Conservation (phyloP, 2,888 invertebrate genomes). For the Sylvicola cinctus region DNA sequence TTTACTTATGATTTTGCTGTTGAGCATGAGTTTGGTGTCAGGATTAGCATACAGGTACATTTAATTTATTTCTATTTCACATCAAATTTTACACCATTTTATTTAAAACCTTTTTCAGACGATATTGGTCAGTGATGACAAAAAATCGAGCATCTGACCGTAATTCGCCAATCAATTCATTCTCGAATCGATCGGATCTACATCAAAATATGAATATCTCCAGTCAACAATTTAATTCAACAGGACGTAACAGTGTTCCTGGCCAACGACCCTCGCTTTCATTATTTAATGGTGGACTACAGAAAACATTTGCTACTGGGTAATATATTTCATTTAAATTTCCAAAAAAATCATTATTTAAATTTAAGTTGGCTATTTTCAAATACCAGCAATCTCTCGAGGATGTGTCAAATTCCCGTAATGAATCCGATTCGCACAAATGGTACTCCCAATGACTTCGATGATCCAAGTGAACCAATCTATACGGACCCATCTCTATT, state of each 20-base stretch:
- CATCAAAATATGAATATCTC: conserved; percentile 24
- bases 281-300: conserved; percentile 44
- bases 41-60: conserved; percentile 54
- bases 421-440: conserved; percentile 29
- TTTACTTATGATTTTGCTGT: conserved; percentile 48
- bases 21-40: conserved; percentile 51
- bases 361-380: background rate
- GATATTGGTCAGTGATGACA: conserved; percentile 58
- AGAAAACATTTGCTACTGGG: conserved; percentile 48
- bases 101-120: conserved; percentile 25
- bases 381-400: conserved; percentile 24
- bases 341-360: conserved; percentile 5
- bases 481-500: conserved; percentile 83
- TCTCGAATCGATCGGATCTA: conserved; percentile 21
- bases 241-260: conserved; percentile 9
- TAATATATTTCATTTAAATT: conserved; percentile 13
- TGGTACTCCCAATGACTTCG: conserved; percentile 32
- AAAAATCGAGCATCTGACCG: conserved; percentile 39
- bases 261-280: conserved; percentile 24
- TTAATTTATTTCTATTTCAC: conserved; percentile 2
- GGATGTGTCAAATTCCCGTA: conserved; percentile 27
- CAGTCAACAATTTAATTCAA: conserved; percentile 14
- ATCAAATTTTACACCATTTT: background rate
- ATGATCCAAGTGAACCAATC: conserved; percentile 82
- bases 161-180: conserved; percentile 25